A percentile compares a stretch with the other conserved stretches of the same genome.
phyloP scores from a whole-genome alignment of 92 coral and sea anemone species.

The Plumapathes pennacea region DNA sequence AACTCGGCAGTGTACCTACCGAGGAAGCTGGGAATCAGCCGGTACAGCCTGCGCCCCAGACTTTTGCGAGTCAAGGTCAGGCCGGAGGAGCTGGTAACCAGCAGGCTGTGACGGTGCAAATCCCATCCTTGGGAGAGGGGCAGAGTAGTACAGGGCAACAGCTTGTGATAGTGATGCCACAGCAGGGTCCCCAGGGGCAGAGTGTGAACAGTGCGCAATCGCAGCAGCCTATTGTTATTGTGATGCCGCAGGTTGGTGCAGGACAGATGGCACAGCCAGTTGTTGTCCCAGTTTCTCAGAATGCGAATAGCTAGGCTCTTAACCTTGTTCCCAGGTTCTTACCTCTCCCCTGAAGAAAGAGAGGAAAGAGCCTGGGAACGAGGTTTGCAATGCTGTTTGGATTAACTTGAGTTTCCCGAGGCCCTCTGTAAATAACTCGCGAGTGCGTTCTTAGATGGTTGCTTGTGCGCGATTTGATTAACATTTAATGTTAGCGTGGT shows the following conservation, averaged over 20 bases:
- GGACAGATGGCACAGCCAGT: conserved; percentile 69
- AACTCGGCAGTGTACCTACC: conserved; percentile 3
- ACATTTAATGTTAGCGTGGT: too few species aligned
- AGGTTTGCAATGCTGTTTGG: too few species aligned
- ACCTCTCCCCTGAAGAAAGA: too few species aligned
- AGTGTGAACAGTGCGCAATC: conserved; percentile 37
- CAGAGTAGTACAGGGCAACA: conserved; percentile 64
- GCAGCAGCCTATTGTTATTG: conserved; percentile 82
- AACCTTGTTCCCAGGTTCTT: too few species aligned
- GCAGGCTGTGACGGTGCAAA: conserved; percentile 53
- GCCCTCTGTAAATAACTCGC: too few species aligned
- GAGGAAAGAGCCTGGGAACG: too few species aligned
- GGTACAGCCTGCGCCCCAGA: conserved; percentile 13
- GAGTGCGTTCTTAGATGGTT: too few species aligned
- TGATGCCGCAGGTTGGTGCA: conserved; percentile 82
- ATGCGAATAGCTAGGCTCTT: conserved; percentile 35
- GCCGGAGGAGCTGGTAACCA: conserved; percentile 28
- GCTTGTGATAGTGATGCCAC: conserved; percentile 80
- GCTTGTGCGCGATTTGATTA: too few species aligned
- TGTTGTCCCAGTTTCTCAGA: conserved; percentile 79
- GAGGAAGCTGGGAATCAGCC: conserved; percentile 35
- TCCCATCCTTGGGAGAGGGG: conserved; percentile 27
- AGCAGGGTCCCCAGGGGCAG: conserved; percentile 44
- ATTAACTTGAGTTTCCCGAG: too few species aligned
- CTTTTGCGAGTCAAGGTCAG: conserved; percentile 30